A percentile compares a stretch with the other conserved stretches of the same genome.
These are phyloP conservation scores for Alsophila aescularia DNA, from an alignment of 2,888 invertebrate genomes.

Conservation along the genomic window DNA sequence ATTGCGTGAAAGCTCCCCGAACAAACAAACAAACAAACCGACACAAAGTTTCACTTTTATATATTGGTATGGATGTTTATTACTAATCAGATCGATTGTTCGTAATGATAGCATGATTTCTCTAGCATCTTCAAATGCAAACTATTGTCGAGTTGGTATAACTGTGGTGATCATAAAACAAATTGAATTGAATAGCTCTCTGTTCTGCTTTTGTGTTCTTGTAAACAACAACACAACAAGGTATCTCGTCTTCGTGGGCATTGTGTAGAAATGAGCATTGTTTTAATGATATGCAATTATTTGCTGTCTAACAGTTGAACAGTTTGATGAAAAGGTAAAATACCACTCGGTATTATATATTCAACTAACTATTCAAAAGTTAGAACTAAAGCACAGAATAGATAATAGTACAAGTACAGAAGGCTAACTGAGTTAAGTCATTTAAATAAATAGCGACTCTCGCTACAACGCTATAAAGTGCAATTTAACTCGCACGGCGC, in stretches of 20 bases:
- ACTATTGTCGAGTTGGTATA: conserved; percentile 31
- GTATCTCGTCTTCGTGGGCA: conserved; percentile 1
- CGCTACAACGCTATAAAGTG: too few relatives aligned
- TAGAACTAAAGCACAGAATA: too few relatives aligned
- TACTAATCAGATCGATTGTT: conserved; percentile 30
- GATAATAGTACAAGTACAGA: too few relatives aligned
- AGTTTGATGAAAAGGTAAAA: not conserved
- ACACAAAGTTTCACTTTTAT: too few relatives aligned
- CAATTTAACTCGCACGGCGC: too few relatives aligned
- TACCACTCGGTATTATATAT: too few relatives aligned
- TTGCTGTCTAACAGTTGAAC: not conserved
- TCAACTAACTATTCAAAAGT: too few relatives aligned
- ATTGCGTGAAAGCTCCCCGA: too few relatives aligned
- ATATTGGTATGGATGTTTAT: too few relatives aligned
- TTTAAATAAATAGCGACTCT: too few relatives aligned
- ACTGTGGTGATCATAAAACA: conserved; percentile 28
- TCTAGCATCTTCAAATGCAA: conserved; percentile 29
- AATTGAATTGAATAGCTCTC: conserved; percentile 38
- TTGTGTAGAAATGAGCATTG: conserved; percentile 1
- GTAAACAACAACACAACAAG: conserved; percentile 24
- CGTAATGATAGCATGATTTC: conserved; percentile 31
- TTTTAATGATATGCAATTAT: not conserved
- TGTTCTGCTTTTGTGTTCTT: conserved; percentile 43
- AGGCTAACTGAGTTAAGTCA: too few relatives aligned
- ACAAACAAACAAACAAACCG: too few relatives aligned